A percentile compares a stretch with the other conserved stretches of the same genome.
phyloP scores from a whole-genome alignment of 1,140 invertebrate species.

The Drosophila kanapiae region DNA sequence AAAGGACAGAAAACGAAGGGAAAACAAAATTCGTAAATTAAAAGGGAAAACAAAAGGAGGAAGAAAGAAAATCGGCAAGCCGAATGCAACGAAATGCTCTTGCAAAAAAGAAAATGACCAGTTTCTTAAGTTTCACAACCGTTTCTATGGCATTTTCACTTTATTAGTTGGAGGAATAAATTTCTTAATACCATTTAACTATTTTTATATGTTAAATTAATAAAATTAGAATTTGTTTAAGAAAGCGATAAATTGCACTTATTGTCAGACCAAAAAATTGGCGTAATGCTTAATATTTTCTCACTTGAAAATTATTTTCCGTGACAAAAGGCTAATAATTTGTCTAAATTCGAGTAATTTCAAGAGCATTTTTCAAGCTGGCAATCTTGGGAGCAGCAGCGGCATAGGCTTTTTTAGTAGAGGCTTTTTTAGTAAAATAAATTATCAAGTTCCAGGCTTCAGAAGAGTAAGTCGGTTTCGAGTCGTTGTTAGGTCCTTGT shows the following conservation, averaged over 20 bases:
- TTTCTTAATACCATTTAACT: not conserved
- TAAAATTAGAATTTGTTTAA: no score
- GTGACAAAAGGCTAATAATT: not conserved
- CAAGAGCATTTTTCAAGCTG: slow-evolving; percentile 25
- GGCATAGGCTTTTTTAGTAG: slow-evolving; percentile 32
- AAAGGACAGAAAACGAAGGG: slow-evolving; percentile 25
- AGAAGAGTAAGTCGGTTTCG: slow-evolving; percentile 4
- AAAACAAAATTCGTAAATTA: slow-evolving; percentile 25
- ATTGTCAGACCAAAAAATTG: not conserved
- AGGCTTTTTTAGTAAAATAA: slow-evolving; percentile 14
- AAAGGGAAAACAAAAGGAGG: slow-evolving; percentile 15
- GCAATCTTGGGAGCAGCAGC: slow-evolving; percentile 20
- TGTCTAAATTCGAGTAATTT: not conserved
- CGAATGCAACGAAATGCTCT: slow-evolving; percentile 45
- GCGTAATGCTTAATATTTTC: not conserved
- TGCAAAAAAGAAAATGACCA: slow-evolving; percentile 4
- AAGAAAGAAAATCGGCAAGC: slow-evolving; percentile 38
- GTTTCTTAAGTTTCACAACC: no score
- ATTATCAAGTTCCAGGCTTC: slow-evolving; percentile 11
- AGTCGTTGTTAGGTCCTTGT: slow-evolving; percentile 13
- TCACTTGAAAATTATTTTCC: not conserved
- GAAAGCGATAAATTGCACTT: no score
- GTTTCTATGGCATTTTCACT: no score
- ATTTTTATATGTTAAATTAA: not conserved
- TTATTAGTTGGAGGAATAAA: no score